Evolutionary conservation across 2,797 vertebrate genomes (phyloP), one percentile per base, ranked within the genome.

Genomic region (Zalophus californianus): DNA sequence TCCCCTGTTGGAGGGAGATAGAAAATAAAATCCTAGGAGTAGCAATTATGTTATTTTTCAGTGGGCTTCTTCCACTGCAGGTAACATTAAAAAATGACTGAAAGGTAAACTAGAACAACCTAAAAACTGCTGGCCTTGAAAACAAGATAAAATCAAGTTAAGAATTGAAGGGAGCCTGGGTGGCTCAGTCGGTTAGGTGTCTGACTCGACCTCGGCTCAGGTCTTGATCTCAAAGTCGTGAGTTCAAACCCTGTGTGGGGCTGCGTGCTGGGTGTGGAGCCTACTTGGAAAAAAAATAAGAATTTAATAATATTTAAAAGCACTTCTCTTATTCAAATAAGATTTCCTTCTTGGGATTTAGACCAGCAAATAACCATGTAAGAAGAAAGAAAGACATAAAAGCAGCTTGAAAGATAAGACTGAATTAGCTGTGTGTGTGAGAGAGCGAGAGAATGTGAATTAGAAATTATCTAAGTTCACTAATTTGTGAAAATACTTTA

Each of bases 261-360:
- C 50, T 13, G 13, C 50, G 14, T 14, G 50, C 50, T 14, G 50
- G 50, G 50, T 4, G 13, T 50, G 50, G 14, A 50, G 50, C 50
- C 13, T 50, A 50, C 50, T 56, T 56, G 18, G 7, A 56, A 56
- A 56, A 21, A 21, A 56, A 56, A 54, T 38, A 38, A 92, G 56
- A 95, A 95, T 92, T 86, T 82, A 77, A 93, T 93, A 94, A 94
- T 90, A 80, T 90, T 86, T 96, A 3, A 5, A 95, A 89, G 77
- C 9, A 62, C 84, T 79, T 95, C 35, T 83, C 13, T 78, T 91
- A 90, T n/a, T 94, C 35, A 96, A 78, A 18, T 75, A 64, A 38
- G 41, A 96, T 89, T 95, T 90, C 13, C 50, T 91, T 96, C n/a
- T 95, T 58, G 50, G 56, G 23, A 88, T 77, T 73, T 77, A 87